phyloP scores from a whole-genome alignment of 2,113 vertebrate species.

The Rhizomys pruinosus region DNA sequence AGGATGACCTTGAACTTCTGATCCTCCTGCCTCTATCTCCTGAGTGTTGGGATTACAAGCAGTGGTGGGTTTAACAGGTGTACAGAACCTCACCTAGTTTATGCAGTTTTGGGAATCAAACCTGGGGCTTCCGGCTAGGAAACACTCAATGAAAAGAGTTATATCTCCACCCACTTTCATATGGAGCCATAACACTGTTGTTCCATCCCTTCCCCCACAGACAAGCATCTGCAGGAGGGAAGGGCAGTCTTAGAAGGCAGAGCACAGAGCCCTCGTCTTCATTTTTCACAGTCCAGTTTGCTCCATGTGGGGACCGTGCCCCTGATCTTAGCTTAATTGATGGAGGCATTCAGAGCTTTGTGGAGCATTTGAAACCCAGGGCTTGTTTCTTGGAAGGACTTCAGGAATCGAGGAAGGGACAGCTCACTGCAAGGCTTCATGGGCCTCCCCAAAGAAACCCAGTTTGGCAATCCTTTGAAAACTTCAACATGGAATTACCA shows the following conservation, averaged over 20 bases:
- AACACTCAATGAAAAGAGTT: neutral
- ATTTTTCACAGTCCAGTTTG: neutral
- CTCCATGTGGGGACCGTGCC: neutral
- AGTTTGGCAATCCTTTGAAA: neutral
- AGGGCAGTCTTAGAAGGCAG: neutral
- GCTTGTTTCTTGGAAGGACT: neutral
- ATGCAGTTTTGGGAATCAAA: neutral
- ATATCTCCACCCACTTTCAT: neutral
- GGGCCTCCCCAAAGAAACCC: neutral
- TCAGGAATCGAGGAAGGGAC: neutral
- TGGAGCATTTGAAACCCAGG: neutral
- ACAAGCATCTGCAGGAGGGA: neutral
- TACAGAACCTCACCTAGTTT: neutral
- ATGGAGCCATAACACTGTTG: neutral
- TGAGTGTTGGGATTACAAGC: neutral
- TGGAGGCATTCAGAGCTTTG: too few relatives aligned
- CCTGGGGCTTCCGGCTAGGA: neutral
- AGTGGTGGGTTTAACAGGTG: neutral
- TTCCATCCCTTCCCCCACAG: neutral
- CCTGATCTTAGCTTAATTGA: neutral
- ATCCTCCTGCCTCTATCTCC: neutral
- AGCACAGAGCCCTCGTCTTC: too few relatives aligned
- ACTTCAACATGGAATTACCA: neutral
- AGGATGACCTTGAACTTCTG: neutral
- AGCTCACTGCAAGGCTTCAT: neutral